Percentiles rank a stretch among this genome's conserved stretches.
Evolutionary conservation across 1,140 invertebrate genomes (phyloP).

Genomic region (Solenopsis invicta): DNA sequence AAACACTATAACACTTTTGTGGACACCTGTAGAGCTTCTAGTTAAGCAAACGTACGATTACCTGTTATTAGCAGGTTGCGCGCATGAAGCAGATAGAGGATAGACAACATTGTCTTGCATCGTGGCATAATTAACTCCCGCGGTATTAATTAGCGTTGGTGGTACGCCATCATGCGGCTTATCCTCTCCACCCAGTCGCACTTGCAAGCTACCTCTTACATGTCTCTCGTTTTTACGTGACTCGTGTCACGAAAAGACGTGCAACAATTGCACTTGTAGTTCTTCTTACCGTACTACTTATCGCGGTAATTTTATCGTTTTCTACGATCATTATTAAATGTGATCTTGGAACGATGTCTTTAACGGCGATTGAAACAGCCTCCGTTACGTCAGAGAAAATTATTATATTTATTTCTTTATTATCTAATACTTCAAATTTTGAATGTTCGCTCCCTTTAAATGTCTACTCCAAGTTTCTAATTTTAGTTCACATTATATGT

Average conservation of each 20-base stretch:
- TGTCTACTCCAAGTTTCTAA: neutral
- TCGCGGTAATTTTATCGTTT: constrained; percentile 16
- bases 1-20: constrained; percentile 59
- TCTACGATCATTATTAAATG: neutral
- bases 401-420: neutral
- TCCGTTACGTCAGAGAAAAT: neutral
- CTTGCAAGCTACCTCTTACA: constrained; percentile 9
- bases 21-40: constrained; percentile 63
- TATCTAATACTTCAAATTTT: neutral
- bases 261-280: neutral
- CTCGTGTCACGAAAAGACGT: constrained; percentile 1
- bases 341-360: neutral
- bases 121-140: constrained; percentile 70
- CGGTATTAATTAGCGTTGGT: constrained; percentile 69
- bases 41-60: constrained; percentile 53
- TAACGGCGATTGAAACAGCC: neutral
- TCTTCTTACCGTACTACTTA: constrained; percentile 12
- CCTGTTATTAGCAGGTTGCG: constrained; percentile 54
- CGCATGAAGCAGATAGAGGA: constrained; percentile 34
- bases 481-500: neutral
- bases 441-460: neutral
- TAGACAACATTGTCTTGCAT: constrained; percentile 65
- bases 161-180: neutral
- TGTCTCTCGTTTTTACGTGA: constrained; percentile 26
- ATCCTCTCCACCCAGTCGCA: constrained; percentile 3